These are phyloP conservation scores for Zelleria hepariella DNA, from an alignment of 2,888 invertebrate genomes.

Conservation along the genomic window DNA sequence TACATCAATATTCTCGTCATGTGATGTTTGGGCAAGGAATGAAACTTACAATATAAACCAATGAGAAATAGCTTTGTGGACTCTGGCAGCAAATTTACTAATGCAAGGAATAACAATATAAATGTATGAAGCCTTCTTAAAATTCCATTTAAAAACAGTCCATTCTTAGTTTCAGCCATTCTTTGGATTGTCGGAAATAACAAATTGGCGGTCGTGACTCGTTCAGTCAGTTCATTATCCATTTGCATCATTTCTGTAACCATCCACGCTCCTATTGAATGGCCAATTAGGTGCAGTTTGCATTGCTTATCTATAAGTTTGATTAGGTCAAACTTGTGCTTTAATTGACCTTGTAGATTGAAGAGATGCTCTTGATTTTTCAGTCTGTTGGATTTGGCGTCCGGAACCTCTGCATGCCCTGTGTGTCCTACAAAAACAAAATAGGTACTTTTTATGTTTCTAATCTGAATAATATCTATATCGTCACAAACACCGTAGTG, in stretches of 20 bases:
- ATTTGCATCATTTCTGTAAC: conserved; percentile 80
- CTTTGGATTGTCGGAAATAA: conserved; percentile 91
- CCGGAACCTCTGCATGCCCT: conserved; percentile 69
- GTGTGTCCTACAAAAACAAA: conserved; percentile 79
- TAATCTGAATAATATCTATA: background rate
- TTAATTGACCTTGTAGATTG: conserved; percentile 82
- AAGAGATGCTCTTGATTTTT: conserved; percentile 74
- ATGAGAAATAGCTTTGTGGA: conserved; percentile 64
- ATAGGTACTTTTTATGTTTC: background rate
- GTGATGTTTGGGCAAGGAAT: conserved; percentile 63
- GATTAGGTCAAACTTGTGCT: conserved; percentile 86
- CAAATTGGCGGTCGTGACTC: conserved; percentile 77
- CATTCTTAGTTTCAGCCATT: conserved; percentile 83
- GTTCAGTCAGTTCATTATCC: conserved; percentile 59
- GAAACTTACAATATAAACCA: conserved; percentile 65
- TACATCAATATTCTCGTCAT: conserved; percentile 67
- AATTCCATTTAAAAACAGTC: conserved; percentile 76
- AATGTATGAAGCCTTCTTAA: conserved; percentile 49
- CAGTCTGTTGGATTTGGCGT: conserved; percentile 56
- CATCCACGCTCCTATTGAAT: conserved; percentile 93
- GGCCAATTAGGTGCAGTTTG: conserved; percentile 87
- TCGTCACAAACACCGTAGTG: background rate
- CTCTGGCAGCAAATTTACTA: conserved; percentile 64
- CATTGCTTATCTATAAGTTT: conserved; percentile 78
- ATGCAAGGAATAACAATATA: conserved; percentile 47